Base-by-base conservation (phyloP, 2,113 vertebrate species). In the Corythoichthys haematopterus region DNA sequence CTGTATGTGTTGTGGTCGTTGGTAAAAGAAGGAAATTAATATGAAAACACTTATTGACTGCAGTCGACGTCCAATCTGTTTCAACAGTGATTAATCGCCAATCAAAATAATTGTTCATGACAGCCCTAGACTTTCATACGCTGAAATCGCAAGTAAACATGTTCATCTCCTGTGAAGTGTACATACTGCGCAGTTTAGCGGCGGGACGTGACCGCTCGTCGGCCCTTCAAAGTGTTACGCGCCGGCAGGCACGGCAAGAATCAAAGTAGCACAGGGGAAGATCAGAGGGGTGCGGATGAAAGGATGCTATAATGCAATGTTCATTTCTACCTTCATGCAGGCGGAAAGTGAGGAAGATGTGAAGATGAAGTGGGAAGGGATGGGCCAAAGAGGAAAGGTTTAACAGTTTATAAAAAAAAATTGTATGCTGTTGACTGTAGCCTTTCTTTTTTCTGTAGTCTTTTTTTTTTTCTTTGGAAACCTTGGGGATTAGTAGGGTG, bases 271-370 rank as follows among this genome's bases (percentile, higher is more conserved):
- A 46, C 76, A 74, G 71, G 15, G 68, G 74, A 65, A 83, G 80
- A 84, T 84, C 82, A 83, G 74, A 85, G 77, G 51, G 74, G 28
- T 66, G 60, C 1, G 74, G 72, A 78, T 87, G 85, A 87, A 87
- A 85, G 74, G 77, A 85, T 80, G 85, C 78, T 80, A 78, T 77
- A 81, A 79, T 83, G 80, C 84, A 85, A 52, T 70, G 83, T 82
- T 88, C 82, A 72, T 79, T 84, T 78, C 71, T 2, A 12, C 55
- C 33, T 14, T 58, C 7, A 52, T 43, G 20, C 37, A 1, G 15
- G 47, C 43, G 38, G 52, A 62, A 63, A 57, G 60, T 33, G 72
- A 79, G 61, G n/a, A 53, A 78, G 83, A 76, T 69, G 64, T 75
- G 35, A 33, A 55, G 45, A 70, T 66, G 1, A 13, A 70, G 75